Base-by-base conservation (phyloP, 2,113 vertebrate genomes). In the Epinephelus fuscoguttatus region DNA sequence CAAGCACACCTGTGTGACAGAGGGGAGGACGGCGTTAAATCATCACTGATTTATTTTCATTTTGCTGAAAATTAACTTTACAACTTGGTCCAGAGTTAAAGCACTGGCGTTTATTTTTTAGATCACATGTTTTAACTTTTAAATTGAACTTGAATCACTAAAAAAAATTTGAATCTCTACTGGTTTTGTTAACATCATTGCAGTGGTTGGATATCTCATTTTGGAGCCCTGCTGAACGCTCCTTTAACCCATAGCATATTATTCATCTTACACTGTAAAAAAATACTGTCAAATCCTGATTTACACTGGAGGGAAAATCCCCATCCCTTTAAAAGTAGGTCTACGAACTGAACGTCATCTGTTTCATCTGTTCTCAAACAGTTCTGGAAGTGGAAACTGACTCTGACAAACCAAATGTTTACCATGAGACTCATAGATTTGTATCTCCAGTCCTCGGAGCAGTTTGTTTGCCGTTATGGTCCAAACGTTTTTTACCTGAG, bases 401-500 rank as follows among this genome's bases (percentile, higher is more conserved):
- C 62, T 68, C 68, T 72, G 80, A 87, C 25, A 78, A 42, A 63
- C 11, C 21, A 49, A 55, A 72, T 52, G 73, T 50, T 80, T 64
- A 77, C 42, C 73, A 33, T 1, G 66, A 81, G 64, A 84, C 67
- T 23, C 37, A 63, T 47, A 73, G 49, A 84, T 79, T 75, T 75
- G 18, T 57, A 80, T 60, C 33, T 75, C 4, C 0, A 7, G 62
- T 33, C 69, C 42, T 53, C 1, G 27, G 14, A 73, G 62, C n/a
- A 27, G 62, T 23, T 71, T 21, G 42, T 2, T 45, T 45, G 42
- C 66, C 47, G 8, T 47, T 69, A 2, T 9, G 17, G 14, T 64
- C 40, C 57, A 47, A 53, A 78, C 0, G 0, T 21, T 55, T 2
- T 74, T 53, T 93, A 99, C 98, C 98, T 94, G 97, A 95, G 92